A percentile compares a stretch with the other conserved stretches of the same genome.
phyloP scores from a whole-genome alignment of 2,113 vertebrate species.

The Pithys albifrons region DNA sequence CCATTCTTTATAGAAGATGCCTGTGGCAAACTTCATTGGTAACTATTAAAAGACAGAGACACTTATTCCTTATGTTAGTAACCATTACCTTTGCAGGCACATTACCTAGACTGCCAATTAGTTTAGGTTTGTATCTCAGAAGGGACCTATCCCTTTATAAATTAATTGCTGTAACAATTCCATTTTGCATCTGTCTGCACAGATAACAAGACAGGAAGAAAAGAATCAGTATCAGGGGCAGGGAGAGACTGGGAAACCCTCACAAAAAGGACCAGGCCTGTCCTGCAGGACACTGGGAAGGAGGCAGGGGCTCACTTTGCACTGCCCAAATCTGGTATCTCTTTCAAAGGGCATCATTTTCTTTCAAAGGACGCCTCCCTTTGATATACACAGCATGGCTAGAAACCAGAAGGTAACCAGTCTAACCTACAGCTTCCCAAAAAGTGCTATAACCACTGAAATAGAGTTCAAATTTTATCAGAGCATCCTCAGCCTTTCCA shows the following conservation, averaged over 20 bases:
- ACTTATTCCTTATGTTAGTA: not conserved
- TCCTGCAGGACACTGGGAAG: not conserved
- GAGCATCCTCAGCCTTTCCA: not conserved
- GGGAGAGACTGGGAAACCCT: not conserved
- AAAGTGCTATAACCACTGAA: not conserved
- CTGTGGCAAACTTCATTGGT: not conserved
- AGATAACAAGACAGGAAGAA: not conserved
- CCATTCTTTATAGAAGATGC: not conserved
- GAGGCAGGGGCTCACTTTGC: not conserved
- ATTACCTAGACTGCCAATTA: not conserved
- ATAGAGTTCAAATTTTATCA: not conserved
- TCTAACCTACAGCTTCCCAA: not conserved
- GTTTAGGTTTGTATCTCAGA: not conserved
- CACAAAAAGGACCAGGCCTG: not conserved
- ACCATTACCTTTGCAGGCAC: not conserved
- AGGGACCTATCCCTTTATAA: not conserved
- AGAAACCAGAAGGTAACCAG: not conserved
- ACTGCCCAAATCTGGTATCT: not conserved
- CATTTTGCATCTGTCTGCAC: not conserved
- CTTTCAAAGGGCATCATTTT: not conserved
- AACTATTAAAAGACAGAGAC: not conserved
- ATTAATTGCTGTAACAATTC: not conserved
- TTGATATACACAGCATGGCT: accelerated
- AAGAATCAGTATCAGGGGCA: not conserved
- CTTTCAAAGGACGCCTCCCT: not conserved